Evolutionary conservation across 2,888 invertebrate species (phyloP).

Genomic region (Eristalis pertinax): DNA sequence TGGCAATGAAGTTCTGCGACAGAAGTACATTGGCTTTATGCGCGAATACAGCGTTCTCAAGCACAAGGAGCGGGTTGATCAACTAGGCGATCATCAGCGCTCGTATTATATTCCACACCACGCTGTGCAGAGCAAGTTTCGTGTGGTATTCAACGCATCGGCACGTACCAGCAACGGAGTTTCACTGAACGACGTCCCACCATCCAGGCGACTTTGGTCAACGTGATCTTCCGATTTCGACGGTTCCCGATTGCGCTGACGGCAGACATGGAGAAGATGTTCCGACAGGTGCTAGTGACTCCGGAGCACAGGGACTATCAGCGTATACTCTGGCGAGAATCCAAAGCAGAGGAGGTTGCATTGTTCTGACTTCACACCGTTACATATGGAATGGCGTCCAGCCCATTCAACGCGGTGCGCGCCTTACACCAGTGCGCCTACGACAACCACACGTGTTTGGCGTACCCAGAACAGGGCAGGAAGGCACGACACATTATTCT

Average conservation of each 20-base stretch:
- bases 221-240: slow-evolving; percentile 40
- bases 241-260: slow-evolving; percentile 37
- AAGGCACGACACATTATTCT: slow-evolving; percentile 27
- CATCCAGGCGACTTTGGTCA: slow-evolving; percentile 39
- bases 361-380: slow-evolving; percentile 7
- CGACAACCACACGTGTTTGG: slow-evolving; percentile 15
- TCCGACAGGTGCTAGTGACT: slow-evolving; percentile 11
- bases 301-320: slow-evolving; percentile 15
- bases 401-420: slow-evolving; percentile 39
- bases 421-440: slow-evolving; percentile 33
- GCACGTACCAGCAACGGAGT: slow-evolving; percentile 25
- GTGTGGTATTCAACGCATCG: slow-evolving; percentile 53
- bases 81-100: slow-evolving; percentile 21
- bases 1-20: neutral
- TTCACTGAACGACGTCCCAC: slow-evolving; percentile 40
- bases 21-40: slow-evolving; percentile 28
- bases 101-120: slow-evolving; percentile 49
- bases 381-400: slow-evolving; percentile 26
- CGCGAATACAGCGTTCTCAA: slow-evolving; percentile 28
- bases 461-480: slow-evolving; percentile 1
- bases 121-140: slow-evolving; percentile 42
- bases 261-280: slow-evolving; percentile 21
- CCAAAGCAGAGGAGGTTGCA: neutral
- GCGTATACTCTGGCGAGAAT: slow-evolving; percentile 38
- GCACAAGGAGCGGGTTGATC: slow-evolving; percentile 36